Evolutionary conservation across 2,113 vertebrate genomes (phyloP), one percentile per base, ranked within the genome.

Genomic region (Daubentonia madagascariensis): DNA sequence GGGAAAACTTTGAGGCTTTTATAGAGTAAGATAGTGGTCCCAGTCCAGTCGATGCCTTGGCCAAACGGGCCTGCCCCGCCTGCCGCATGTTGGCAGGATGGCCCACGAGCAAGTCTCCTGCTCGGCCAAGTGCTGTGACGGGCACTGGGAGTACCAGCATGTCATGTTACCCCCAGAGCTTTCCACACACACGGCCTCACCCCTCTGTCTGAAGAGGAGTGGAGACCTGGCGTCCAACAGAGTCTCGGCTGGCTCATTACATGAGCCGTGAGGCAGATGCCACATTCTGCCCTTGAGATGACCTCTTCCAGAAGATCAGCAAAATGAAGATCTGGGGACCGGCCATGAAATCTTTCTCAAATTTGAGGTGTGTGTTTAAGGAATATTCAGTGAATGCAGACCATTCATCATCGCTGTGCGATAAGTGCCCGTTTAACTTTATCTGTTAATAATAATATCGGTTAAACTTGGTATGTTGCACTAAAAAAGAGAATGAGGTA

Each of bases 301-400:
- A 98, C 98, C 99, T 70, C 99, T 99, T 94, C 98, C 97, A 48
- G 99, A 99, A 97, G 92, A 98, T 28, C 96, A 98, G 23, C 96
- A 98, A 96, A 98, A 99, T 98, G 93, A 98, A 40, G 5, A 12
- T 40, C 79, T 83, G 30, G 23, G 23, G 35, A 78, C 95, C 3
- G 61, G 91, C 80, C 96, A 30, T 72, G 93, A 65, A 80, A 92
- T 94, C 76, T 98, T 98, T 98, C 43, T 98, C 98, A 93, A 98
- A 98, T 97, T 97, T 94, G 98, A 98, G 98, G 96, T 97, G 76
- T 98, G 97, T 98, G 98, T 98, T 99, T 98, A 94, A 3, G 98
- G 99, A 98, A 98, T 99, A 99, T 99, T 99, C 99, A 98, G 98
- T 99, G 99, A 99, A 99, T 98, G 97, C 98, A 97, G n/a, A n/a